Evolutionary conservation across 2,113 vertebrate genomes (phyloP), one percentile per base, ranked within the genome.

Genomic region (Salvelinus fontinalis): DNA sequence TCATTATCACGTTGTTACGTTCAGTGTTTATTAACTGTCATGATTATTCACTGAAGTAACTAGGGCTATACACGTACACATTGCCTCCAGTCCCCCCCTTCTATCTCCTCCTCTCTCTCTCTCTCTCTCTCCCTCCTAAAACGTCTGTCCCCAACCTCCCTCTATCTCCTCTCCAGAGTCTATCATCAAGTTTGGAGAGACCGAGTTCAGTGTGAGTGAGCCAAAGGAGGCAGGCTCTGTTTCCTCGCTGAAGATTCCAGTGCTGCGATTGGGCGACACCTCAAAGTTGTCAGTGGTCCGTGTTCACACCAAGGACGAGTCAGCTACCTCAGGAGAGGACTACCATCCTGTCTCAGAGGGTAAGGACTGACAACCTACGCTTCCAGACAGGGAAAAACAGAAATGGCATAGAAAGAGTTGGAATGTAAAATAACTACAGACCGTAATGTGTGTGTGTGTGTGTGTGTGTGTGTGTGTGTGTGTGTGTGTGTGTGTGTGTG

Each of bases 261-360:
- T 99, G 79, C 86, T 95, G 67, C 94, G 97, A 75, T 85, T 95
- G 78, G 97, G 97, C 74, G 97, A 99, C 81, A 90, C 92, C 44
- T 97, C 97, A 0, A 96, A 95, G 85, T 92, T 97, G 84, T 99
- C 97, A 6, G 67, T 97, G 1, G 96, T 99, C 16, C 93, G 96
- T 26, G 95, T 98, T 68, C 97, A 99, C 90, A 99, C 97, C 80
- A 97, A 97, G 82, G 97, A 99, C 2, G 97, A 96, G 49, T 98
- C 97, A 0, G 97, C 97, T 4, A 82, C 92, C 68, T 99, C 97
- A 2, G 97, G 97, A 84, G 95, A 96, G 83, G 97, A 99, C 88
- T 99, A 98, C 85, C 90, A 95, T 65, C 97, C 97, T 0, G 83
- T 98, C 81, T 98, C 97, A 12, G 94, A 96, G 95, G 96, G 97